Evolutionary conservation across 23 tunicate genomes (phyloP), one percentile per base, ranked within the genome.

Genomic region (Trididemnum miniatum): DNA sequence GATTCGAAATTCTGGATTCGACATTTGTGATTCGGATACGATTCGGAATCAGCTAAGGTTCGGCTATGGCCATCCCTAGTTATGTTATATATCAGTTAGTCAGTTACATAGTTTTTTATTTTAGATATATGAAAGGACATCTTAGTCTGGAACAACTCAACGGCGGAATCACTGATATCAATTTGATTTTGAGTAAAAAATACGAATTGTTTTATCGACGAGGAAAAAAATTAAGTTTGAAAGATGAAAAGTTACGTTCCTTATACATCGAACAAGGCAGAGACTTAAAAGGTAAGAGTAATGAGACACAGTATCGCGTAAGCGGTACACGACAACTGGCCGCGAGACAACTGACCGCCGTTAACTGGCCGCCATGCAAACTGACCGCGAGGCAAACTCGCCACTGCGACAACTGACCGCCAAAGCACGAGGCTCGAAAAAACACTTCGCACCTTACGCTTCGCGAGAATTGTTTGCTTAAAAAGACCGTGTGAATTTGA

Each of bases 181-280:
- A 91, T 39, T 57, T 73, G 20, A 71, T 91, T 1, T 80, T 91
- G 33, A 34, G 59, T 32, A 82, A 86, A 34, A 91, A 91, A 71
- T 91, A 91, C 44, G 83, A 76, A 24, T 86, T 91, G 20, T 69
- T 91, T 34, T 77, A 77, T 28, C 76, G 76, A 66, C 90, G 89
- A n/a, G 66, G 87, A 1, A 91, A 91, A 69, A 23, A 62, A 20
- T 39, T 91, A 44, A 78, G 79, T 30, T 65, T 82, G 20, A 77
- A 76, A 31, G 97, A 91, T 24, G 87, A 82, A 23, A 85, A 78
- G 51, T 52, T 40, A 37, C 86, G 97, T 23, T 71, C 84, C 25
- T n/a, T 82, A 34, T 85, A 85, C 77, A 57, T 85, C 27, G 90
- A 91, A 30, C 89, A 86, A 79, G 97, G 74, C 3, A 91, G 78